Conservation (phyloP, 2,113 vertebrate genomes). For the Amblyornis subalaris region DNA sequence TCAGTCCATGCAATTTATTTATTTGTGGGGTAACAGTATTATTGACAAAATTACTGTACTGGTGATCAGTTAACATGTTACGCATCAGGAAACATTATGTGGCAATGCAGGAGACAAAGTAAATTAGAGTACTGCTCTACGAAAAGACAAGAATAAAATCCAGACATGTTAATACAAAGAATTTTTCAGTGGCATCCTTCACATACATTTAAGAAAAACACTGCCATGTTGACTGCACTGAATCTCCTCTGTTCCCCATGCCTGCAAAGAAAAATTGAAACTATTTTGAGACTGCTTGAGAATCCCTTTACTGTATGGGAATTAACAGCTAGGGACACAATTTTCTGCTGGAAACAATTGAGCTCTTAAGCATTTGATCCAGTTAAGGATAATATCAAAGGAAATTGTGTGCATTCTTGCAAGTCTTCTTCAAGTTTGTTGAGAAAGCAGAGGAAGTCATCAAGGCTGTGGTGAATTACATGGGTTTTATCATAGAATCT, state of each 20-base stretch:
- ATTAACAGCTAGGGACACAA: background rate
- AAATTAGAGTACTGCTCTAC: background rate
- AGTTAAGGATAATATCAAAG: background rate
- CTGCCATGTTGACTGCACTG: background rate
- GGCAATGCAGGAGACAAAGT: background rate
- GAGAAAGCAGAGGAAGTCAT: background rate
- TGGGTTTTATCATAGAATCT: background rate
- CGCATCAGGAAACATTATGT: background rate
- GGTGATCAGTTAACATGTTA: background rate
- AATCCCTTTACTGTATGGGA: background rate
- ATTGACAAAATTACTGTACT: background rate
- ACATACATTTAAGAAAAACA: background rate
- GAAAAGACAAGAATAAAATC: background rate
- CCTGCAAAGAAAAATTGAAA: background rate
- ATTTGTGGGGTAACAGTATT: background rate
- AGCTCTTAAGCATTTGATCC: background rate
- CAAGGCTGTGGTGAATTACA: background rate
- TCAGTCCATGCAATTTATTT: background rate
- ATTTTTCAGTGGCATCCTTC: background rate
- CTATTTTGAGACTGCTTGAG: background rate
- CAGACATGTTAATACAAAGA: background rate
- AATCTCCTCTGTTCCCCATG: background rate
- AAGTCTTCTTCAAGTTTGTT: background rate
- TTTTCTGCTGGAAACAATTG: background rate
- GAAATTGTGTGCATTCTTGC: background rate